Percentiles rank a stretch among this genome's conserved stretches.
These are phyloP conservation scores for Montipora foliosa DNA, from an alignment of 64 coral and sea anemone genomes.

Conservation along the genomic window DNA sequence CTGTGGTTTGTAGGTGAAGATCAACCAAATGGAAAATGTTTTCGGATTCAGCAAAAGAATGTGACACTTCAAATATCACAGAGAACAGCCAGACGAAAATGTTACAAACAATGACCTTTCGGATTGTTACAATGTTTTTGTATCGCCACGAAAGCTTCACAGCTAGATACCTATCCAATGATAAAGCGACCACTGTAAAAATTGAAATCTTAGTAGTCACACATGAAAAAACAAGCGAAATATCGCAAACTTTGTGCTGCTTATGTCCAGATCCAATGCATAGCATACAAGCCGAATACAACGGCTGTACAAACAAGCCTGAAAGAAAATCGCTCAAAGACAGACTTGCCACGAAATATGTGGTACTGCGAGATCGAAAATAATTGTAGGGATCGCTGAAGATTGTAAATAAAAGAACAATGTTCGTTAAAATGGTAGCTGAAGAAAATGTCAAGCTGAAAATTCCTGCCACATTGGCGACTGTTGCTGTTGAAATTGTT, in stretches of 20 bases:
- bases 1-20: conserved; percentile 77
- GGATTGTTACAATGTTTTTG: conserved; percentile 40
- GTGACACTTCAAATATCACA: conserved; percentile 64
- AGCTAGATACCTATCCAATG: conserved; percentile 74
- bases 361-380: conserved; percentile 59
- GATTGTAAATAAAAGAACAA: conserved; percentile 62
- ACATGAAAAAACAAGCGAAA: conserved; percentile 63
- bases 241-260: neutral
- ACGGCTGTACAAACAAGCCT: conserved; percentile 55
- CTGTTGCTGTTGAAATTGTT: neutral
- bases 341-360: conserved; percentile 64
- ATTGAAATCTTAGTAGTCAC: conserved; percentile 77
- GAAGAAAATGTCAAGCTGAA: conserved; percentile 54
- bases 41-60: conserved; percentile 16
- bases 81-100: conserved; percentile 57
- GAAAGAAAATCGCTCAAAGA: conserved; percentile 77
- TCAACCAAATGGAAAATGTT: conserved; percentile 62
- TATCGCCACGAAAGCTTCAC: conserved; percentile 73
- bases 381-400: conserved; percentile 76
- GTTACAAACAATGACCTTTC: conserved; percentile 38
- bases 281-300: conserved; percentile 63
- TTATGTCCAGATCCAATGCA: conserved; percentile 12
- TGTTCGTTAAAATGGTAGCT: conserved; percentile 45
- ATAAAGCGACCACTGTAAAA: conserved; percentile 65
- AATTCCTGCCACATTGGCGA: conserved; percentile 45